These are phyloP conservation scores for Torymus tubicola DNA, from an alignment of 2,888 invertebrate genomes.

Conservation along the genomic window DNA sequence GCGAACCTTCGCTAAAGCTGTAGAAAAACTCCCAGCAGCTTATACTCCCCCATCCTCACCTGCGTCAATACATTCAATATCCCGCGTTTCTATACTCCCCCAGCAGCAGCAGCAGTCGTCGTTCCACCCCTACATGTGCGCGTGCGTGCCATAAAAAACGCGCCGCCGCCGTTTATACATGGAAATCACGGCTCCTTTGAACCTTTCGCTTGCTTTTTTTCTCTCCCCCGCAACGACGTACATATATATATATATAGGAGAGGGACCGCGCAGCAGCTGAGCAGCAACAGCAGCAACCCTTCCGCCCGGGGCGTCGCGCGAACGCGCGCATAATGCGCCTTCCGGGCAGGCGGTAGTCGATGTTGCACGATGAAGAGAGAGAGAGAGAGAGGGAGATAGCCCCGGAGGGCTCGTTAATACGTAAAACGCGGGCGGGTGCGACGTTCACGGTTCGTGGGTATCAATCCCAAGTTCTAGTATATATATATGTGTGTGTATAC, in stretches of 20 bases:
- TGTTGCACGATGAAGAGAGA: no score
- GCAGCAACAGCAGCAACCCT: slow-evolving; percentile 14
- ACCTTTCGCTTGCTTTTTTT: neutral
- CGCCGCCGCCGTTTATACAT: neutral
- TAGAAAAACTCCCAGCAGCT: no score
- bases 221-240: neutral
- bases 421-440: slow-evolving; percentile 64
- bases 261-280: no score
- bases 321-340: slow-evolving; percentile 46
- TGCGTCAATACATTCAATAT: slow-evolving; percentile 44
- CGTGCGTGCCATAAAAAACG: slow-evolving; percentile 6
- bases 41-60: slow-evolving; percentile 25
- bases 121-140: no score
- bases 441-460: slow-evolving; percentile 54
- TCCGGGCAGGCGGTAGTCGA: slow-evolving; percentile 33
- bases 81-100: slow-evolving; percentile 2
- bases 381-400: neutral
- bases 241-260: no score
- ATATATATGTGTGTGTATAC: no score
- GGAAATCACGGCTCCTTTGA: slow-evolving; percentile 22
- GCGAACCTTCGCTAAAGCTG: no score
- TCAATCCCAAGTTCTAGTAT: slow-evolving; percentile 34
- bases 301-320: slow-evolving; percentile 33
- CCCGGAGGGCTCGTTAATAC: slow-evolving; percentile 72
- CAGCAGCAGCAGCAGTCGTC: neutral